Evolutionary conservation across 2,113 vertebrate genomes (phyloP).

Genomic region (Hypanus sabinus): DNA sequence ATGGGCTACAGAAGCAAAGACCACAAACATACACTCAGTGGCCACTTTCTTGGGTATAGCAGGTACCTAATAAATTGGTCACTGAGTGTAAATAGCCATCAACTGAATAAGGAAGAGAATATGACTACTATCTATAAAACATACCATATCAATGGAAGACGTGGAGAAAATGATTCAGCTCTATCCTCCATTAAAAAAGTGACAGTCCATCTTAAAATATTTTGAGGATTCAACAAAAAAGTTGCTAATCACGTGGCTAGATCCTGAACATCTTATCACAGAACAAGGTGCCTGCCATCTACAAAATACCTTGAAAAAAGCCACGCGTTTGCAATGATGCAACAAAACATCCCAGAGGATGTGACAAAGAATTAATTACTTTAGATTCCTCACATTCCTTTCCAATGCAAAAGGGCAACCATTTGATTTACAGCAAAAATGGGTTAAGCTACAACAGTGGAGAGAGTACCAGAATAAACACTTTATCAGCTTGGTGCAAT

Average conservation of each 20-base stretch:
- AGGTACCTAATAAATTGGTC: too few relatives aligned
- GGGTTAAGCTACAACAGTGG: too few relatives aligned
- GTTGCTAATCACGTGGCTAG: too few relatives aligned
- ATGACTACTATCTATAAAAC: background rate
- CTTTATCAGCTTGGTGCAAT: too few relatives aligned
- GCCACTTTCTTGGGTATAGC: too few relatives aligned
- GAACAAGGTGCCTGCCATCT: too few relatives aligned
- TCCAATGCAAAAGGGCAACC: background rate
- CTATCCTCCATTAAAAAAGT: background rate
- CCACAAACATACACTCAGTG: too few relatives aligned
- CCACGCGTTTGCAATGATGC: too few relatives aligned
- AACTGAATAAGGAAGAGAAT: background rate
- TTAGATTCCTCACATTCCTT: background rate
- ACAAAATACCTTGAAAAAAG: too few relatives aligned
- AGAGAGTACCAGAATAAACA: too few relatives aligned
- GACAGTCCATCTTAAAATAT: background rate
- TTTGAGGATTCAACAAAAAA: background rate
- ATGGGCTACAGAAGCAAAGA: too few relatives aligned
- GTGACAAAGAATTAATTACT: background rate
- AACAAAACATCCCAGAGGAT: background rate
- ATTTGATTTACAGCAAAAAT: background rate
- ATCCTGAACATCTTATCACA: too few relatives aligned
- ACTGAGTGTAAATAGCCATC: background rate
- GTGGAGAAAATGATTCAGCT: background rate
- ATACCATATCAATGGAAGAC: background rate